Percentiles rank a stretch among this genome's conserved stretches.
Conservation (phyloP, 2,113 vertebrate genomes). For the Beaufortia kweichowensis region DNA sequence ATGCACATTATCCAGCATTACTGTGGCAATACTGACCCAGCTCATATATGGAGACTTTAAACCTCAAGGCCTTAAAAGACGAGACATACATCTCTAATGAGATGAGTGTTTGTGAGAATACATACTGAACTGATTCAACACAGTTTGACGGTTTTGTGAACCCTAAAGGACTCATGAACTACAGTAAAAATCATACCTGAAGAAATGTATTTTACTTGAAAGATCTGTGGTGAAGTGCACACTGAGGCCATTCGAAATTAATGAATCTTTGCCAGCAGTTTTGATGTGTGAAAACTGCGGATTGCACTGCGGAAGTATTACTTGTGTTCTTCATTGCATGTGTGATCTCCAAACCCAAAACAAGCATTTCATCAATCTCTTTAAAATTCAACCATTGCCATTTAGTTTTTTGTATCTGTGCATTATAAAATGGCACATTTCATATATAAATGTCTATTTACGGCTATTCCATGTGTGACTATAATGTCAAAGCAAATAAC, state of each 20-base stretch:
- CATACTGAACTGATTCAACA: slow-evolving; percentile 6
- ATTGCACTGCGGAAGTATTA: not conserved
- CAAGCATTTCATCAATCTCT: not conserved
- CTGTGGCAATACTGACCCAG: slow-evolving; percentile 35
- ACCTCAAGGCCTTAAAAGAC: slow-evolving; percentile 49
- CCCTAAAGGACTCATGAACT: not conserved
- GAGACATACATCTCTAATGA: not conserved
- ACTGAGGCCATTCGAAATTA: slow-evolving; percentile 1
- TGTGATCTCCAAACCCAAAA: not conserved
- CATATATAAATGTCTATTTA: not conserved
- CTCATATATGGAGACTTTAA: slow-evolving; percentile 20
- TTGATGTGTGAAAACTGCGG: not conserved
- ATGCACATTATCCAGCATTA: slow-evolving; percentile 28
- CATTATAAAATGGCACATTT: not conserved
- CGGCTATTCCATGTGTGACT: not conserved
- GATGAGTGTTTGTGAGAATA: not conserved
- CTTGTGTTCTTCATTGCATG: not conserved
- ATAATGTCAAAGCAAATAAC: not conserved
- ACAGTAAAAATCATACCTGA: no score
- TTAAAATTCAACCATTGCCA: no score
- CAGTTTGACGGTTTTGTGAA: not conserved
- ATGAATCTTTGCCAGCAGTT: not conserved
- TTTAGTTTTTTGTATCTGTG: no score
- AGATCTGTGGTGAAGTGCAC: not conserved
- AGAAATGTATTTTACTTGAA: not conserved